Evolutionary conservation across 2,888 invertebrate species (phyloP).

Genomic region (Pheosia gnoma): DNA sequence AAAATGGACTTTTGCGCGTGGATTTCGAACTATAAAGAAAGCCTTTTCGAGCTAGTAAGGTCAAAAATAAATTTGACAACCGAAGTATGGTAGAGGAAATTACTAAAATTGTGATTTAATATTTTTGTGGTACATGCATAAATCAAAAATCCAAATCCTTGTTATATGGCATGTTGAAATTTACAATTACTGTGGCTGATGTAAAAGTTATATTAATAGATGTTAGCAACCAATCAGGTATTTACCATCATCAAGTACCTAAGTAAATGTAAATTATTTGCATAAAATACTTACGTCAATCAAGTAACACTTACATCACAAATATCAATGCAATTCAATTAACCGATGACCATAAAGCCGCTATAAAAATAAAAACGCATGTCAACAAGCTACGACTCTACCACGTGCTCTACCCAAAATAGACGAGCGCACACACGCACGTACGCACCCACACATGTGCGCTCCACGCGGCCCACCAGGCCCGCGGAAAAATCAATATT

Average conservation of each 20-base stretch:
- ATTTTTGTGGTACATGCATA: too few relatives aligned
- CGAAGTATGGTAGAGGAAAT: too few relatives aligned
- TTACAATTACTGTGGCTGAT: too few relatives aligned
- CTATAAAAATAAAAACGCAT: conserved; percentile 80
- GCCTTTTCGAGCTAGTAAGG: too few relatives aligned
- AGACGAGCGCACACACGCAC: conserved; percentile 65
- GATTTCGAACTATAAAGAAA: too few relatives aligned
- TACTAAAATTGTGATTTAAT: too few relatives aligned
- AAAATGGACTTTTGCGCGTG: too few relatives aligned
- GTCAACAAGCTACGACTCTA: conserved; percentile 81
- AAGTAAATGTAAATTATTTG: not conserved
- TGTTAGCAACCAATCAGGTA: too few relatives aligned
- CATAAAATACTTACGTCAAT: conserved; percentile 22
- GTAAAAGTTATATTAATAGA: too few relatives aligned
- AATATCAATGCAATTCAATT: conserved; percentile 69
- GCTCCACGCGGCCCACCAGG: conserved; percentile 58
- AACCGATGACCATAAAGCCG: conserved; percentile 63
- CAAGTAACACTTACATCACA: conserved; percentile 41
- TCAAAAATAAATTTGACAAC: too few relatives aligned
- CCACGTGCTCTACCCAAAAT: conserved; percentile 81
- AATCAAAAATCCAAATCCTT: too few relatives aligned
- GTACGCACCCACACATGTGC: conserved; percentile 45
- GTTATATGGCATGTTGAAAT: too few relatives aligned
- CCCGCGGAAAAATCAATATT: conserved; percentile 83
- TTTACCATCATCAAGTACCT: not conserved